Evolutionary conservation across 2,797 vertebrate genomes (phyloP), one percentile per base, ranked within the genome.

Genomic region (Melanotaenia pygmaea): DNA sequence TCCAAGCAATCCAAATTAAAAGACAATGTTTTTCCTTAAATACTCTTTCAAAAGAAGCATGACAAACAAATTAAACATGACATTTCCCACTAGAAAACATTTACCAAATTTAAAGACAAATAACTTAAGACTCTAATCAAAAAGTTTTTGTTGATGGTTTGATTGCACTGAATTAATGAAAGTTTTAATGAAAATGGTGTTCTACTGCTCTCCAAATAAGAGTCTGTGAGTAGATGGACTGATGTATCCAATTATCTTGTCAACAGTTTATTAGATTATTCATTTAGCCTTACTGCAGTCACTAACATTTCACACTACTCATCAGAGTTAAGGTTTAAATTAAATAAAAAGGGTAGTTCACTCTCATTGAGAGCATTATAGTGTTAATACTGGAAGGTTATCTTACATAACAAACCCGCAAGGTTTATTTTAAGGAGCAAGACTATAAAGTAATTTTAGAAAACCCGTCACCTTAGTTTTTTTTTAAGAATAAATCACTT

Each of bases 331-430:
- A 61, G 32, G 70, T 63, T 70, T 72, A 64, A 83, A 45, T 77
- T 56, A 72, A 43, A 74, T 67, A 56, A 62, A 67, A 34, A 50
- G 34, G 47, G 61, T 66, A 37, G 74, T 76, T 56, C 32, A 67
- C 38, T 40, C 60, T 67, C 59, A 68, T 40, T 80, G 24, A 86
- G 47, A 86, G 50, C 72, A 83, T 85, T 82, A 78, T 18, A 63
- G 37, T 0, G 26, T 67, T 70, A 84, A 68, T 62, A 54, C 60
- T 59, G 59, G 43, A 72, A 67, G 62, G 56, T 76, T 20, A 1
- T 35, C 12, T 64, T 67, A 63, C 57, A 72, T 30, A 70, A 73
- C 77, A 51, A 77, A 72, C 37, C 20, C 67, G 53, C 28, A 58
- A 30, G 0, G 14, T 79, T 74, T 51, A 71, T 13, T 79, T 74